Evolutionary conservation across 92 coral and sea anemone genomes (phyloP).

Genomic region (Zoanthus sociatus): DNA sequence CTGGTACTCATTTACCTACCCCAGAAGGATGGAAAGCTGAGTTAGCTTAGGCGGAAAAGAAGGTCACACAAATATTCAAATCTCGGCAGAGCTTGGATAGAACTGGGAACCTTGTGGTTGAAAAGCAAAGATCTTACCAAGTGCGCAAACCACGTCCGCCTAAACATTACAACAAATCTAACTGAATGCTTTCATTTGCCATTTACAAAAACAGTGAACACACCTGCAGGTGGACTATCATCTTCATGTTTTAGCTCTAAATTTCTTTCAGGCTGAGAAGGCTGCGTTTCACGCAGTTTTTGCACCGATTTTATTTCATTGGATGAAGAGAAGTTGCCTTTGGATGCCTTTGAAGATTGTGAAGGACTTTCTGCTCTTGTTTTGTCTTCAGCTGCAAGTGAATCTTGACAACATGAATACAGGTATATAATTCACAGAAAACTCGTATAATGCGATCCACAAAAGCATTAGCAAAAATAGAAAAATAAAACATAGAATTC

Average conservation of each 20-base stretch:
- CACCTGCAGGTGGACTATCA: not conserved
- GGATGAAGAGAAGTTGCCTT: not conserved
- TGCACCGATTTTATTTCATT: not conserved
- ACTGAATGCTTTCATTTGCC: no score
- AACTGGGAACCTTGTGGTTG: no score
- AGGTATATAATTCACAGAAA: not conserved
- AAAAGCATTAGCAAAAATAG: not conserved
- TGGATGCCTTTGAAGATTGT: not conserved
- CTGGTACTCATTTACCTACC: no score
- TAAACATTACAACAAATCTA: no score
- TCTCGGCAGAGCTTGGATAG: no score
- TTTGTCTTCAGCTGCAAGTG: not conserved
- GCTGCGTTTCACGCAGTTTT: not conserved
- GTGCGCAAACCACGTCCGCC: no score
- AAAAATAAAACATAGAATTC: not conserved
- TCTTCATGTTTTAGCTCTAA: not conserved
- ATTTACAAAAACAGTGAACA: not conserved
- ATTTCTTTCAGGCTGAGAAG: not conserved
- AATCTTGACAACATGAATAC: not conserved
- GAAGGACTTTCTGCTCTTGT: not conserved
- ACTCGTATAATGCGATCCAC: not conserved
- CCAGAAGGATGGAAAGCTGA: no score
- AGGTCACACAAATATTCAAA: no score
- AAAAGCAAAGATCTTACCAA: no score
- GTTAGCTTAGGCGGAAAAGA: no score